Evolutionary conservation across 2,113 vertebrate genomes (phyloP).

Genomic region (Sclerurus mexicanus): DNA sequence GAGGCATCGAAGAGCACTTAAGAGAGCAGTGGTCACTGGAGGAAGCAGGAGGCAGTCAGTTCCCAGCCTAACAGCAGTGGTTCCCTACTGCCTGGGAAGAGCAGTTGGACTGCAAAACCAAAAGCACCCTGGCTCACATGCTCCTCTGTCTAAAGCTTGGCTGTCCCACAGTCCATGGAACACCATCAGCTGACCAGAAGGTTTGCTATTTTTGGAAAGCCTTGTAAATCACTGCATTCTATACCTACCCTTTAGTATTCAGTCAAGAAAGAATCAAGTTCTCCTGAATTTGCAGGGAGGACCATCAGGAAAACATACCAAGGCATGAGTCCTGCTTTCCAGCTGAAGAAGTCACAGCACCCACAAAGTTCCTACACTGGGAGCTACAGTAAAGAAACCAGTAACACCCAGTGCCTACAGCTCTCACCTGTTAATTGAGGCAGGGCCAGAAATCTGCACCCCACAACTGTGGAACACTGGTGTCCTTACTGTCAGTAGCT

Average conservation of each 20-base stretch:
- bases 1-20: neutral
- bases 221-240: neutral
- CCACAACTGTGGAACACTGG: accelerated
- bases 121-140: accelerated
- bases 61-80: neutral
- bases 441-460: neutral
- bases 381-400: neutral
- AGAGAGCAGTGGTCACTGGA: neutral
- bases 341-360: neutral
- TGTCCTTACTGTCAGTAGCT: neutral
- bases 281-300: neutral
- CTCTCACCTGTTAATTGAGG: too few species aligned
- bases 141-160: neutral
- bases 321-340: neutral
- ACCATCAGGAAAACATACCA: neutral
- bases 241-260: neutral
- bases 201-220: neutral
- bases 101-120: neutral
- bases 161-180: neutral
- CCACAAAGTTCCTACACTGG: neutral
- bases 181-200: neutral
- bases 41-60: neutral
- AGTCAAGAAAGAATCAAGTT: neutral
- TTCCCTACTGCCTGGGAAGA: neutral
- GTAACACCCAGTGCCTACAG: accelerated